Evolutionary conservation across 2,113 vertebrate genomes (phyloP).

Genomic region (Scomber japonicus): DNA sequence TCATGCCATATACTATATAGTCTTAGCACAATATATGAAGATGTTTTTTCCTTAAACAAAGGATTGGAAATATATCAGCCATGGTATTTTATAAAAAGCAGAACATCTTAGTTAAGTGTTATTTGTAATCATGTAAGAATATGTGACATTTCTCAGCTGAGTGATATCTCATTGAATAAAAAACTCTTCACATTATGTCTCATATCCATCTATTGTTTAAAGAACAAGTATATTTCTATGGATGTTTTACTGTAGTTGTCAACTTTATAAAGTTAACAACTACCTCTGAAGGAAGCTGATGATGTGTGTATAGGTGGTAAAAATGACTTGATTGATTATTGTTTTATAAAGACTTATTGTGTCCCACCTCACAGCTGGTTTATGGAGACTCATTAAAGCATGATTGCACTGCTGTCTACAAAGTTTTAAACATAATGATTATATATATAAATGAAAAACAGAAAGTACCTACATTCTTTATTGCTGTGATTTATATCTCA

Average conservation of each 20-base stretch:
- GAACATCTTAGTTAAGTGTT: not conserved
- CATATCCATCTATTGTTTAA: conserved; percentile 32
- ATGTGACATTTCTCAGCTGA: not conserved
- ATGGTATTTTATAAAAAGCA: not conserved
- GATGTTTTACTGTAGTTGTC: conserved; percentile 21
- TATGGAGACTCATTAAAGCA: conserved; percentile 36
- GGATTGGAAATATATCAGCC: not conserved
- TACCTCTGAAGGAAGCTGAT: conserved; percentile 33
- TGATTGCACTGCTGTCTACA: not conserved
- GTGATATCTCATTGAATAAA: not conserved
- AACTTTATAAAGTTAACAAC: conserved; percentile 33
- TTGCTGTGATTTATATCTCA: not conserved
- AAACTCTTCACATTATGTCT: conserved; percentile 4
- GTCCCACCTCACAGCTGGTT: conserved; percentile 40
- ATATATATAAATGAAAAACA: not conserved
- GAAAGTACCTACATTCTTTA: not conserved
- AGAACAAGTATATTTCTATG: conserved; percentile 4
- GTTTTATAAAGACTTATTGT: conserved; percentile 57
- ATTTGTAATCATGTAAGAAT: not conserved
- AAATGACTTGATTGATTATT: conserved; percentile 70
- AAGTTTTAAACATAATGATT: not conserved
- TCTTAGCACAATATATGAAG: too few relatives aligned
- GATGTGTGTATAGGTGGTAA: conserved; percentile 45
- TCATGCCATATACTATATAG: not conserved
- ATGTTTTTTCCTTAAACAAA: not conserved